Base-by-base conservation (phyloP, 2,888 invertebrate species). In the Neoascia interrupta region DNA sequence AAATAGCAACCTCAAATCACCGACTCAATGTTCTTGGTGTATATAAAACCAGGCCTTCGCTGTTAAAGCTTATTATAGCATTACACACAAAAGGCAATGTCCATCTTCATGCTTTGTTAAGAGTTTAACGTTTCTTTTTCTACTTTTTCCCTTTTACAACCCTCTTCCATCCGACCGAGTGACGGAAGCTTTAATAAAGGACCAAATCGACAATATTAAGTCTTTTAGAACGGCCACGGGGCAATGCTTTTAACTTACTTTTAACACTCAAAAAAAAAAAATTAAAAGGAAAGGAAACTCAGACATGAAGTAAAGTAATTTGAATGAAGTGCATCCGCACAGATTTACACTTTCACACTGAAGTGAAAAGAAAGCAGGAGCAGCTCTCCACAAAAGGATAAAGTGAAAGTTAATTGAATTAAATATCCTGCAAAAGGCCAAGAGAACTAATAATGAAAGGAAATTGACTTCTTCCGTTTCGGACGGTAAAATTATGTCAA, bases 321-420 rank as follows among this genome's bases (percentile, higher is more conserved):
- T 31, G 28, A 53, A 64, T 13, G 39, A 39, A 56, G 19, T 39
- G 39, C 37, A 61, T 47, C 49, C n/a, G n/a, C 21, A 3, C 15
- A n/a, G 15, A 37, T 37, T 6, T 13, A 36, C 6, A 23, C 53
- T 37, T 37, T 53, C 23, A 53, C 37, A 10, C 13, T 8, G 13
- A 23, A 37, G 21, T n/a, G 23, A 15, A 23, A 13, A 28, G n/a
- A n/a, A n/a, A n/a, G n/a, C n/a, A n/a, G n/a, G n/a, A n/a, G n/a
- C n/a, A n/a, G n/a, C n/a, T 21, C 47, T 28, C 15, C 23, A 41
- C 34, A 41, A 39, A n/a, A 15, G 49, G 21, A 60, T 16, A 13
- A 63, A 54, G 23, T 28, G 16, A 28, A 26, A 18, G 11, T 54
- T 54, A 54, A 54, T 54, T 37, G 11, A 18, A 51, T 31, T 51